Evolutionary conservation across 2,888 invertebrate genomes (phyloP).

Genomic region (Myopa testacea): DNA sequence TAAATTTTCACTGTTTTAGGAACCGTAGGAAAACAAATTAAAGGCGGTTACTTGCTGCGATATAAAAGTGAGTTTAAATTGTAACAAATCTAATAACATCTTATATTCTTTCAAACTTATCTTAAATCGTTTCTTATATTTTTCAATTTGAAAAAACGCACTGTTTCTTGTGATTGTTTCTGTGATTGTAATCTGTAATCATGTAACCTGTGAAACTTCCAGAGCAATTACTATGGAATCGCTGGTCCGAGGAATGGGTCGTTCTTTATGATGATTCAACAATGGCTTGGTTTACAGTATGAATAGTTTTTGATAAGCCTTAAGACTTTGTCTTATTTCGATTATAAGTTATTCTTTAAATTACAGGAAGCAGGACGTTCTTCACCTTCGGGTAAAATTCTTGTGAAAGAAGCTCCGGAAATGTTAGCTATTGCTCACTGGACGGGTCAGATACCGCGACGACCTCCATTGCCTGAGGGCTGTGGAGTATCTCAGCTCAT

Average conservation of each 20-base stretch:
- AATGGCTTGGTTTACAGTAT: slow-evolving; percentile 86
- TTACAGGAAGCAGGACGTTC: slow-evolving; percentile 66
- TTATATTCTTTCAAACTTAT: too few species aligned
- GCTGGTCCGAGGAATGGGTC: slow-evolving; percentile 88
- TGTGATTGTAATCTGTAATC: too few species aligned
- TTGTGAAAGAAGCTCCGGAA: slow-evolving; percentile 84
- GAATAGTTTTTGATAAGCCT: slow-evolving; percentile 42
- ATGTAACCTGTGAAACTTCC: slow-evolving; percentile 51
- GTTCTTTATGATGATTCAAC: slow-evolving; percentile 86
- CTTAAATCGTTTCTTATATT: too few species aligned
- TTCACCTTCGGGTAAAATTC: slow-evolving; percentile 68
- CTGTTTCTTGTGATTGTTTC: background rate
- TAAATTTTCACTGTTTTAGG: slow-evolving; percentile 68
- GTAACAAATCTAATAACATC: too few species aligned
- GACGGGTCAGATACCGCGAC: slow-evolving; percentile 81
- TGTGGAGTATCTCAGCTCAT: slow-evolving; percentile 80
- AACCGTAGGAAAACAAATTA: slow-evolving; percentile 77
- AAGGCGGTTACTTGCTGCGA: slow-evolving; percentile 80
- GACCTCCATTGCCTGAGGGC: slow-evolving; percentile 78
- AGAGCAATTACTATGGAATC: slow-evolving; percentile 82
- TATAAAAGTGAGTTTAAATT: slow-evolving; percentile 78
- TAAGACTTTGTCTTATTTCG: background rate
- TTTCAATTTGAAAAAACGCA: background rate
- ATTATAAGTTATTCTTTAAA: background rate
- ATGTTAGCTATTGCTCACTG: slow-evolving; percentile 84